Evolutionary conservation across 2,797 vertebrate species (phyloP).

Genomic region (Coendou prehensilis): DNA sequence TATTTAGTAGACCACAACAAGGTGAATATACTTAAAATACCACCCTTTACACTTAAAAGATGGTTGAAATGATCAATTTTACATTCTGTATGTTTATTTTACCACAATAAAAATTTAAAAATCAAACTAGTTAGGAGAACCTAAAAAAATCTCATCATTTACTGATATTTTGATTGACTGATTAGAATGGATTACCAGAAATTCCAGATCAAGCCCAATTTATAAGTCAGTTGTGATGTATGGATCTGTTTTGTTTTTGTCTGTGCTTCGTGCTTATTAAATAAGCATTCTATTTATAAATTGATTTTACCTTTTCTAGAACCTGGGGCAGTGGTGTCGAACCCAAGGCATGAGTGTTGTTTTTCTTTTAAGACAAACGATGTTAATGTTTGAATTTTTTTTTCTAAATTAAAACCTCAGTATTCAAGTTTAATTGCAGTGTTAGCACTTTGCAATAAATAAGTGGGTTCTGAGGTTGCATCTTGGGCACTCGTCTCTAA

Average conservation of each 20-base stretch:
- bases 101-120: not conserved
- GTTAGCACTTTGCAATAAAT: not conserved
- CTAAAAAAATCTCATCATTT: constrained; percentile 36
- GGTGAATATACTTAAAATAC: not conserved
- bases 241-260: not conserved
- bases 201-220: constrained; percentile 2
- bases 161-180: not conserved
- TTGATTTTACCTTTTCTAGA: not conserved
- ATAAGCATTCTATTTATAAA: constrained; percentile 33
- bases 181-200: constrained; percentile 6
- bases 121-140: not conserved
- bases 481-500: not conserved
- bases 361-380: not conserved
- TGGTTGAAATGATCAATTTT: not conserved
- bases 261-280: not conserved
- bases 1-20: constrained; percentile 8
- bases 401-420: not conserved
- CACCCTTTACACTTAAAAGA: not conserved
- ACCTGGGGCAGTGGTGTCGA: not conserved
- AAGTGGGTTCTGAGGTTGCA: not conserved
- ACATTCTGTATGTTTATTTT: not conserved
- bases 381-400: not conserved
- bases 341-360: not conserved
- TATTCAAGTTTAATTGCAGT: not conserved
- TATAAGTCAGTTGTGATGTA: not conserved